These are phyloP conservation scores for Sphenopsis melanotis DNA, from an alignment of 2,797 vertebrate genomes.

Conservation along the genomic window DNA sequence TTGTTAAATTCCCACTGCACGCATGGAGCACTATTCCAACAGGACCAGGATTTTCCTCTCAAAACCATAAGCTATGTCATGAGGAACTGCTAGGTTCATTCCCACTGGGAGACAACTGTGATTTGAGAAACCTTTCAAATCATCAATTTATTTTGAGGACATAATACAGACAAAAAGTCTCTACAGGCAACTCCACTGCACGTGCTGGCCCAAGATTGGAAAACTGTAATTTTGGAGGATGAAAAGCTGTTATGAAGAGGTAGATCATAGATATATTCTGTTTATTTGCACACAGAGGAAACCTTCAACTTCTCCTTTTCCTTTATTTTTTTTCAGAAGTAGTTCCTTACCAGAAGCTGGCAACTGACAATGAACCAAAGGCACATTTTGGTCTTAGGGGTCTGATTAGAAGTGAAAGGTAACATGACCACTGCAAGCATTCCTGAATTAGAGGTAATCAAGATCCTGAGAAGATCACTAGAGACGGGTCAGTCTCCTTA, in stretches of 20 bases:
- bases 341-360: neutral
- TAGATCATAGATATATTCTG: neutral
- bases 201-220: accelerated
- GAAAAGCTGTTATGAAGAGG: neutral
- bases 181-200: neutral
- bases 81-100: neutral
- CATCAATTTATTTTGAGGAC: neutral
- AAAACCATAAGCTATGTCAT: neutral
- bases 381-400: neutral
- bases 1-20: neutral
- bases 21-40: neutral
- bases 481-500: neutral
- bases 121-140: neutral
- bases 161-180: neutral
- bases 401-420: neutral
- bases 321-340: neutral
- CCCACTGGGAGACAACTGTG: neutral
- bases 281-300: neutral
- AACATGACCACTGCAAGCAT: neutral
- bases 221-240: neutral
- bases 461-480: neutral
- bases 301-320: neutral
- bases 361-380: neutral
- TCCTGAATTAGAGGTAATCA: neutral
- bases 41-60: neutral